phyloP scores from a whole-genome alignment of 2,888 invertebrate genomes.

The Lucinisca nassula region DNA sequence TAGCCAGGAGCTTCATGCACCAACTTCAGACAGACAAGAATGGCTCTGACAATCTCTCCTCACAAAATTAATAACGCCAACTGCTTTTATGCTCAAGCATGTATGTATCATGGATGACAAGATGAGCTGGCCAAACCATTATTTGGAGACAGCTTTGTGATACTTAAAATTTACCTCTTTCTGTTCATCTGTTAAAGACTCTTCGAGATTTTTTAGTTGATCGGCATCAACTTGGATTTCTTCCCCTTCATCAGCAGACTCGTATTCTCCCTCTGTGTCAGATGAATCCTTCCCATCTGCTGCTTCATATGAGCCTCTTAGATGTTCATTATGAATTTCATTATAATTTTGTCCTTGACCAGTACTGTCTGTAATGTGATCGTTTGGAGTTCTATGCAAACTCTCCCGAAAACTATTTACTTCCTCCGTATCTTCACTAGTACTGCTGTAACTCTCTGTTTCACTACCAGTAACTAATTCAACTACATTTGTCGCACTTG shows the following conservation, averaged over 20 bases:
- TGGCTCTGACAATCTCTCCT: too few relatives aligned
- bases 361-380: background rate
- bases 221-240: conserved; percentile 69
- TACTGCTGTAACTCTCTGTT: too few relatives aligned
- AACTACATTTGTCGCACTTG: too few relatives aligned
- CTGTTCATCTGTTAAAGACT: conserved; percentile 73
- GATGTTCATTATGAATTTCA: background rate
- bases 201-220: conserved; percentile 68
- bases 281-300: conserved; percentile 52
- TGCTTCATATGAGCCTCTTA: background rate
- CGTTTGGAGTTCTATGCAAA: background rate
- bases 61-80: too few relatives aligned
- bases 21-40: too few relatives aligned
- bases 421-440: background rate
- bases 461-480: too few relatives aligned
- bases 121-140: too few relatives aligned
- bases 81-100: too few relatives aligned
- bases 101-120: too few relatives aligned
- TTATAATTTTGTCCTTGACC: background rate
- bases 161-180: conserved; percentile 74
- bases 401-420: background rate
- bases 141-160: too few relatives aligned
- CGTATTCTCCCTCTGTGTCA: conserved; percentile 59
- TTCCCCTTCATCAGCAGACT: conserved; percentile 72
- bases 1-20: too few relatives aligned